Evolutionary conservation across 1,140 invertebrate genomes (phyloP), one percentile per base, ranked within the genome.

Genomic region (Diorhabda carinulata): DNA sequence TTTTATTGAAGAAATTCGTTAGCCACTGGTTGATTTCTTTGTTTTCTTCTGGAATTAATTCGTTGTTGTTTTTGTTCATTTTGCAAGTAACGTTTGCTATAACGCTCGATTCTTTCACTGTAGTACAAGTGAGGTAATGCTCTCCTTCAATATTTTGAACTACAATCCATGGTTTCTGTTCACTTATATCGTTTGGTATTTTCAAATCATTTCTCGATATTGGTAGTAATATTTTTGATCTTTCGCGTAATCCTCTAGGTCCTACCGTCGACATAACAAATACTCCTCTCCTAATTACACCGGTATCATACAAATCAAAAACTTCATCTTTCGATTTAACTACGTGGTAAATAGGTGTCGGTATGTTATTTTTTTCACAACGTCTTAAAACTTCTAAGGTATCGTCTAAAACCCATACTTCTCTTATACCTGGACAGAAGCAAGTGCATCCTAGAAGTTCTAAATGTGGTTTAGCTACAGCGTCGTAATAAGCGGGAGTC

Each of bases 71-170:
- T 10, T 84, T 79, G 66, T 92, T 89, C 40, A 92, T 84, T 1
- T 86, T 83, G 73, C 91, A 94, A 0, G 89, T 91, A 2, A 93
- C 91, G 73, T 92, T 94, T 6, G 90, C 90, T 3, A 92, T 87
- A 2, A 92, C 86, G 64, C 84, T 82, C 0, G 90, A 91, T 60
- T 90, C 88, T 75, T 90, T 91, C 9, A 94, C 82, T 0, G 91
- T 92, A 0, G 91, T 93, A 74, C 91, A 93, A 3, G 91, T 93
- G 41, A 93, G 82, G 73, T 88, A 89, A 67, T 90, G 91, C 56
- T 90, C 87, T 7, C 89, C 91, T 60, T 86, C 87, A 3, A 90
- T 86, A 75, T 93, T 89, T 56, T 88, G 85, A 0, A 93, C 86
- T 8, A 92, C 86, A 3, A 93, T 83, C 91, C 92, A 93, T 0